Conservation (phyloP, 2,797 vertebrate genomes). For the Margarornis squamiger region DNA sequence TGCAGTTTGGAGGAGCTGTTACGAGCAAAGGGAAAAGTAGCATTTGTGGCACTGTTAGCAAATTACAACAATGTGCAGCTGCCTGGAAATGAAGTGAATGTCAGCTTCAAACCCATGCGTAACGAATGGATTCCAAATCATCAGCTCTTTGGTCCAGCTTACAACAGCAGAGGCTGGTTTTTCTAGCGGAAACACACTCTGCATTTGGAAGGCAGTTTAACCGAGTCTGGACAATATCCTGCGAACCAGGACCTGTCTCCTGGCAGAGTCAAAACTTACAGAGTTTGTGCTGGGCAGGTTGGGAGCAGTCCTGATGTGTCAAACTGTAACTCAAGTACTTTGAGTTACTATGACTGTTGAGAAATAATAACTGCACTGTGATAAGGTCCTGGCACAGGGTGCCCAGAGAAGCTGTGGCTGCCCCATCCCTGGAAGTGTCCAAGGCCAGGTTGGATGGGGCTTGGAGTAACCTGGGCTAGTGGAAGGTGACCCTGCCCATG, state of each 20-base stretch:
- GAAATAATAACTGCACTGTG: not conserved
- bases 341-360: not conserved
- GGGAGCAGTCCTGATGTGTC: not conserved
- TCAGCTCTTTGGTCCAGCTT: not conserved
- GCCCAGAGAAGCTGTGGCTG: not conserved
- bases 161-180: not conserved
- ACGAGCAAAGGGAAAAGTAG: not conserved
- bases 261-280: not conserved
- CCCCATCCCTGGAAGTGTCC: not conserved
- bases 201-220: not conserved
- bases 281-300: not conserved
- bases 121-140: not conserved
- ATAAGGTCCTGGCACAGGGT: not conserved
- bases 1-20: not conserved
- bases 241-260: not conserved
- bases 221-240: conserved; percentile 57
- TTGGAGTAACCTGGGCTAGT: fast-evolving
- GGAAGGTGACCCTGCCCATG: not conserved
- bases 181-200: not conserved
- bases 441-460: fast-evolving
- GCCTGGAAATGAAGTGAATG: not conserved
- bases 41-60: not conserved
- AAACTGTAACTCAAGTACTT: not conserved
- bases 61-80: not conserved
- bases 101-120: not conserved